Evolutionary conservation across 1,140 invertebrate species (phyloP), one percentile per base, ranked within the genome.

Genomic region (Steinernema khuongi): DNA sequence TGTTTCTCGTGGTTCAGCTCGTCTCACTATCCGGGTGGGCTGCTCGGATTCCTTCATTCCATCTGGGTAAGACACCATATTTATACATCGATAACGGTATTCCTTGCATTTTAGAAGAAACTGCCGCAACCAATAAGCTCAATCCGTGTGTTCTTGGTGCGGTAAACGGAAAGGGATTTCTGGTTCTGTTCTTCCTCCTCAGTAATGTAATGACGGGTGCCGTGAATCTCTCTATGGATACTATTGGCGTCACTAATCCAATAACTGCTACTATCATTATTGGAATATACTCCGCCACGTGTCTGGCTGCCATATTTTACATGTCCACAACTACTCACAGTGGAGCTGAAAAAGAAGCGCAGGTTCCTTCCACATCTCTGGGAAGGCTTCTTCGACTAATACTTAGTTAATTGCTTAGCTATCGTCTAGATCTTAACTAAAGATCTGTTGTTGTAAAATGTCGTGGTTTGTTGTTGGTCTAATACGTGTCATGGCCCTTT

Each of bases 151-250:
- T 26, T 14, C 50, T 60, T 4, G 26, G 14, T 4, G 50, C 50
- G 22, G 14, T 60, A 7, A 60, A 60, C 19, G 50, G 26, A 22
- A 60, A 60, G 19, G 28, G 70, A 22, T 44, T 73, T 73, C 70
- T 74, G 74, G 26, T 44, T 22, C 50, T 71, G 66, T 44, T 32
- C 33, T 71, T 36, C 29, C 26, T 71, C 31, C 32, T 78, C 1
- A 67, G 68, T 31, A 78, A 78, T 31, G 26, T 78, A 0, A 31
- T 77, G 1, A 78, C 77, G 11, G 77, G 77, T 43, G 14, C 74
- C 0, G 70, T 75, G 11, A 75, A 74, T 18, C 44, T 75, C 33
- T 75, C 60, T 1, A 33, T 71, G 1, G 50, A 60, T 22, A 60
- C 50, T 26, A 22, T 60, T 4, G 26, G 19, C 7, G 22, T 60